phyloP scores from a whole-genome alignment of 2,113 vertebrate species.

The Ardeotis arabs region DNA sequence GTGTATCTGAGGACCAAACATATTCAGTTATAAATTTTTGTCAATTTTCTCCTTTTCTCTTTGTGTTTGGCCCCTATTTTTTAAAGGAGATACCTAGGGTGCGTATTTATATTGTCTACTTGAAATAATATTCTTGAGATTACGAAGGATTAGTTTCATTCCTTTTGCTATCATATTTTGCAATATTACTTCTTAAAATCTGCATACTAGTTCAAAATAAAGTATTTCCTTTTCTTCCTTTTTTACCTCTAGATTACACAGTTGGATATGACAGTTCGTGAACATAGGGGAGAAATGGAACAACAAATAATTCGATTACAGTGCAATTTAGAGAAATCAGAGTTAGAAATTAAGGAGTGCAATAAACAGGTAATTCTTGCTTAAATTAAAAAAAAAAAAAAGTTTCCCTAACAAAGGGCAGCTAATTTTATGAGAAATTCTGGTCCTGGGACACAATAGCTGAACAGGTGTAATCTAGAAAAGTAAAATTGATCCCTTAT shows the following conservation, averaged over 20 bases:
- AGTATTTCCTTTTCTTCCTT: background rate
- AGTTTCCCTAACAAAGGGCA: background rate
- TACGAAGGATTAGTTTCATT: background rate
- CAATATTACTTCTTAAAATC: background rate
- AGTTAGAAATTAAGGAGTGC: conserved; percentile 80
- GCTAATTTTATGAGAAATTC: background rate
- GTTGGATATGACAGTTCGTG: conserved; percentile 87
- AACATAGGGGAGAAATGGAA: conserved; percentile 90
- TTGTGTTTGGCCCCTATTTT: background rate
- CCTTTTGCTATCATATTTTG: background rate
- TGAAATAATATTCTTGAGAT: background rate
- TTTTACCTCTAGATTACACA: conserved; percentile 84
- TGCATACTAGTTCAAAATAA: background rate
- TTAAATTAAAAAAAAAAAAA: background rate
- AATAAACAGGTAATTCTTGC: conserved; percentile 80
- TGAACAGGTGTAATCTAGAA: background rate
- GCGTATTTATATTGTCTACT: background rate
- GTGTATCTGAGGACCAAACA: background rate
- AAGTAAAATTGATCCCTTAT: background rate
- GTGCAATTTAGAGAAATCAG: conserved; percentile 81
- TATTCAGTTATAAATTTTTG: background rate
- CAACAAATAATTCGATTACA: conserved; percentile 86
- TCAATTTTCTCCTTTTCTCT: background rate
- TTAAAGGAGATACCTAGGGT: background rate
- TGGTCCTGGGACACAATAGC: background rate